These are phyloP conservation scores for Irena cyanogastra DNA, from an alignment of 2,113 vertebrate species.

Conservation along the genomic window DNA sequence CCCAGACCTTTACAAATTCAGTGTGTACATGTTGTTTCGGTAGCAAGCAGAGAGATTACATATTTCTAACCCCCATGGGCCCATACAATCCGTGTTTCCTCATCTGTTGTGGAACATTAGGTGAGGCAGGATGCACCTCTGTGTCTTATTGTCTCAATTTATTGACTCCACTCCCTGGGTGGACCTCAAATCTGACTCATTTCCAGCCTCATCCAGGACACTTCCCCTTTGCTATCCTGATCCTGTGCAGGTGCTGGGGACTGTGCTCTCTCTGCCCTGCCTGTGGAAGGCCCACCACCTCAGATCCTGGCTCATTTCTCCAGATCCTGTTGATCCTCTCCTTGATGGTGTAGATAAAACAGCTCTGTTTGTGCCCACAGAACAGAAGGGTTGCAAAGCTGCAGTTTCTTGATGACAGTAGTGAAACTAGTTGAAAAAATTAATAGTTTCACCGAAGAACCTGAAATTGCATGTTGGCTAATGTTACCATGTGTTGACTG, in stretches of 20 bases:
- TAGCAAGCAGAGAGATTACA: background rate
- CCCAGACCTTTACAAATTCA: background rate
- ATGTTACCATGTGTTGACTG: background rate
- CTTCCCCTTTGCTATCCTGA: background rate
- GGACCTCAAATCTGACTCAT: background rate
- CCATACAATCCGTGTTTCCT: background rate
- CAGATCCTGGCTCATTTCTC: rapidly evolving
- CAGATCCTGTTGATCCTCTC: background rate
- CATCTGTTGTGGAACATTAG: background rate
- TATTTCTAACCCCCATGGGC: background rate
- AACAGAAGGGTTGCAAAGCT: background rate
- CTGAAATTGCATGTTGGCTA: background rate
- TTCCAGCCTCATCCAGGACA: background rate
- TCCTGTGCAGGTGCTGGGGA: background rate
- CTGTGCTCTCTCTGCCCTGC: background rate
- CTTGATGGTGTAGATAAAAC: background rate
- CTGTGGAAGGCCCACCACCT: rapidly evolving
- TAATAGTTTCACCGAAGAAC: background rate
- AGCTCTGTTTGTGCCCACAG: background rate
- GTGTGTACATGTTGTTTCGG: background rate
- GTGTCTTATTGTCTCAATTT: background rate
- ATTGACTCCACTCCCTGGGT: background rate
- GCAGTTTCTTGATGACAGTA: background rate
- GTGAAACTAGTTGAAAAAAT: background rate
- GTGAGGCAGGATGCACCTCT: background rate